Evolutionary conservation across 53 echinoderm and acorn worm species (phyloP), one percentile per base, ranked within the genome.

Genomic region (Patiria pectinifera): DNA sequence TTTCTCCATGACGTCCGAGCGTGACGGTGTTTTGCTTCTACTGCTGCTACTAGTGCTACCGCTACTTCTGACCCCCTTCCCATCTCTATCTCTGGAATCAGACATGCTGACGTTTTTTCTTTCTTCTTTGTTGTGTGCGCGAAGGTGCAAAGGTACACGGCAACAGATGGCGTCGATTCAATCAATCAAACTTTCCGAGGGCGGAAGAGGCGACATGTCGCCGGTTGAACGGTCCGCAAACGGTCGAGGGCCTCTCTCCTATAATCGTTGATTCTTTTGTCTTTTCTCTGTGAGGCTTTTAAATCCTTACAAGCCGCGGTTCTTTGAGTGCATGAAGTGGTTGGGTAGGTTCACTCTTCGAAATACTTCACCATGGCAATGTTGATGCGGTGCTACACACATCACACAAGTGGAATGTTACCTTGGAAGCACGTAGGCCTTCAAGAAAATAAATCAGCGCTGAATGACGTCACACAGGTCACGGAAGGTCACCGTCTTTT

Each of bases 1-100:
- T 60, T 90, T 80, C 90, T 90, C 90, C 90, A 90, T 90, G 69
- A 79, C 90, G 62, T 80, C 90, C 19, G 90, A 80, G 45, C 90
- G 90, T 59, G 16, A 62, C 46, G 90, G 66, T 69, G 90, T 66
- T 59, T 62, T 21, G 63, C 61, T 79, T 19, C 43, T 89, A 11
- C 48, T 83, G 14, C 83, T 11, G 66, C 45, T 89, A 11, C 48
- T 83, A 2, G 62, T 11, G 66, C 45, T 53, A n/a, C 49, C 49
- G 59, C 69, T 85, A 22, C 63, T 85, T 70, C 45, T 12, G 85
- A 21, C 49, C 26, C 80, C 81, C 46, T 81, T 79, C 48, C 44
- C 70, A 4, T 61, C 81, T 89, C 79, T 89, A 78, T 78, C 89
- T 69, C 48, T 80, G 45, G 23, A 2, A 46, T 80, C 69, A 22